These are phyloP conservation scores for Manduca sexta DNA, from an alignment of 1,140 invertebrate species.

Conservation along the genomic window DNA sequence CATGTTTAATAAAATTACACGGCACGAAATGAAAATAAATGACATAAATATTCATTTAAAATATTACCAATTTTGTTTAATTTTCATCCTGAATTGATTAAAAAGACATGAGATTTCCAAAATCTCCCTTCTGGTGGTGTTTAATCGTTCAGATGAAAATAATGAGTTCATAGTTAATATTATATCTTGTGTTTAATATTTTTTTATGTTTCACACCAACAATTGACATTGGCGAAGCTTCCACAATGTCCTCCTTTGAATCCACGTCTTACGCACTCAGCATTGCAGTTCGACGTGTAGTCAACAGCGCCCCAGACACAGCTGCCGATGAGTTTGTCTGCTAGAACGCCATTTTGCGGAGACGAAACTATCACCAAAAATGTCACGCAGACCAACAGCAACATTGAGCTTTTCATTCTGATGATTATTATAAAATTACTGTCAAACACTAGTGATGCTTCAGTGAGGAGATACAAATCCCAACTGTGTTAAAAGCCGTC, in stretches of 20 bases:
- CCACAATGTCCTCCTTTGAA: conserved; percentile 28
- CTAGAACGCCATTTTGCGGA: conserved; percentile 12
- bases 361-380: conserved; percentile 20
- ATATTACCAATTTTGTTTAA: too few relatives aligned
- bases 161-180: too few relatives aligned
- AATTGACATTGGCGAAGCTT: conserved; percentile 30
- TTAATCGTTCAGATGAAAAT: too few relatives aligned
- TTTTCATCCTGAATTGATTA: too few relatives aligned
- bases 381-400: conserved; percentile 19
- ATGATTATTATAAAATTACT: not conserved
- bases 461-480: not conserved
- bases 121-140: too few relatives aligned
- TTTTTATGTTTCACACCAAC: conserved; percentile 30
- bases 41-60: too few relatives aligned
- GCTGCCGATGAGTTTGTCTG: conserved; percentile 23
- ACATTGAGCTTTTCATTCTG: conserved; percentile 6
- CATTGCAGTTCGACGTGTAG: conserved; percentile 26
- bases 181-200: too few relatives aligned
- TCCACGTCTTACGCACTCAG: conserved; percentile 25
- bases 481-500: not conserved
- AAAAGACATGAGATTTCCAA: too few relatives aligned
- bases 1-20: too few relatives aligned
- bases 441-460: not conserved
- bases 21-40: too few relatives aligned
- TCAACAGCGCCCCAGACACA: conserved; percentile 27